Evolutionary conservation across 2,113 vertebrate species (phyloP), one percentile per base, ranked within the genome.

Genomic region (Pelusios castaneus): DNA sequence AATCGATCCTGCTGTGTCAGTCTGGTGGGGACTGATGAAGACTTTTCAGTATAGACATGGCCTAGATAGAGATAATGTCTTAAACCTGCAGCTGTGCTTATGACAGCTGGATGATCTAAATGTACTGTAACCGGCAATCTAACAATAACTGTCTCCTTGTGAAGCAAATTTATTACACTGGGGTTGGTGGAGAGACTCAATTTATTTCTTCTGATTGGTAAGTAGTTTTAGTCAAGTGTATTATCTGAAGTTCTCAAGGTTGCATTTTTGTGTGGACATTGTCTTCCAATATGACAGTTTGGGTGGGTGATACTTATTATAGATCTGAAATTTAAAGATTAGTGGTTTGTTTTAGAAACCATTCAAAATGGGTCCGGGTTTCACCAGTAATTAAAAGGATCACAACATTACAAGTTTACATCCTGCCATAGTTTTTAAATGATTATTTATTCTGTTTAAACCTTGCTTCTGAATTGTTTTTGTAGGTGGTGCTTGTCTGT

Each of bases 321-420:
- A 27, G 45, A 47, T 21, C 51, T 1, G 0, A 51, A 63, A 7
- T 8, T 27, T 29, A 27, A 45, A 38, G 38, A 51, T 14, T 0
- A 1, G 38, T 45, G 77, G 67, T 1, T 67, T 6, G 34, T 54
- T 94, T 9, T 8, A 79, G 56, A n/a, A 85, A 38, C 29, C 12
- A 27, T 9, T 54, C 3, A 27, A 29, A 49, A 52, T 8, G 4
- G 54, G 47, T 4, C 24, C 31, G 29, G 4, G 9, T 76, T 52
- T 88, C 86, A 27, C 49, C 45, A 8, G 16, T 17, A 31, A 47
- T 8, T 31, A 17, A 47, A 77, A 49, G 45, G 41, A 22, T 3
- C 49, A 1, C 34, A 41, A 12, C 38, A 12, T 24, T 11, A 24
- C 38, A 41, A 11, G 70, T 41, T 43, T 41, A 73, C 10, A 12